Evolutionary conservation across 92 coral and sea anemone genomes (phyloP).

Genomic region (Siderastrea siderea): DNA sequence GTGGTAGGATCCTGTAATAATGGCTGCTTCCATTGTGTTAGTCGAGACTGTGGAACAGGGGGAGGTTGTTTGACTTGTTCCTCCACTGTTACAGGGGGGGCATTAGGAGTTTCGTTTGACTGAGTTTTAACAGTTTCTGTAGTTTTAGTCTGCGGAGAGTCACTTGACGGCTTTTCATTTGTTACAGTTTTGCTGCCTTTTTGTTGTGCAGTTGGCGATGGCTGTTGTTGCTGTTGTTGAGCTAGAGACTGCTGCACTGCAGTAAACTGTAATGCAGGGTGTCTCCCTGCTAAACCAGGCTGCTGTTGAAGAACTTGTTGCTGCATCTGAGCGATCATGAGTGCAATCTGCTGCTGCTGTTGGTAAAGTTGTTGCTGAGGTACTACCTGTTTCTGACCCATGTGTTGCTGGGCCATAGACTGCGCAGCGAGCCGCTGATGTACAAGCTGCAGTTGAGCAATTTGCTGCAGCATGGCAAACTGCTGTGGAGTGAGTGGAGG

Average conservation of each 20-base stretch:
- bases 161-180: slow-evolving; percentile 59
- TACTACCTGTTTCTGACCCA: slow-evolving; percentile 74
- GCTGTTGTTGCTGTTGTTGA: slow-evolving; percentile 77
- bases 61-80: slow-evolving; percentile 86
- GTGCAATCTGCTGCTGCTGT: slow-evolving; percentile 95
- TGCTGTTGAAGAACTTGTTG: slow-evolving; percentile 93
- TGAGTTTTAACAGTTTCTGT: slow-evolving; percentile 58
- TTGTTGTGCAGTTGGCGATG: slow-evolving; percentile 63
- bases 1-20: slow-evolving; percentile 78
- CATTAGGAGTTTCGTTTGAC: slow-evolving; percentile 54
- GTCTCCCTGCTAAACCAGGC: slow-evolving; percentile 75
- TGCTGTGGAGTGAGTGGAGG: slow-evolving; percentile 92
- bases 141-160: slow-evolving; percentile 56
- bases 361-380: slow-evolving; percentile 91
- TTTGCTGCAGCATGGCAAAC: slow-evolving; percentile 88
- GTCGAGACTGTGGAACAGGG: slow-evolving; percentile 95
- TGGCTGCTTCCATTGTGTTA: slow-evolving; percentile 97
- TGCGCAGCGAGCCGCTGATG: slow-evolving; percentile 96
- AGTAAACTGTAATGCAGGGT: slow-evolving; percentile 66
- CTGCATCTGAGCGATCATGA: slow-evolving; percentile 96
- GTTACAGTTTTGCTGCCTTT: slow-evolving; percentile 47
- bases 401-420: slow-evolving; percentile 87
- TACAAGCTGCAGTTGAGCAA: slow-evolving; percentile 90
- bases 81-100: slow-evolving; percentile 57
- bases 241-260: slow-evolving; percentile 52